Evolutionary conservation across 2,888 invertebrate genomes (phyloP), one percentile per base, ranked within the genome.

Genomic region (Diaperis boleti): DNA sequence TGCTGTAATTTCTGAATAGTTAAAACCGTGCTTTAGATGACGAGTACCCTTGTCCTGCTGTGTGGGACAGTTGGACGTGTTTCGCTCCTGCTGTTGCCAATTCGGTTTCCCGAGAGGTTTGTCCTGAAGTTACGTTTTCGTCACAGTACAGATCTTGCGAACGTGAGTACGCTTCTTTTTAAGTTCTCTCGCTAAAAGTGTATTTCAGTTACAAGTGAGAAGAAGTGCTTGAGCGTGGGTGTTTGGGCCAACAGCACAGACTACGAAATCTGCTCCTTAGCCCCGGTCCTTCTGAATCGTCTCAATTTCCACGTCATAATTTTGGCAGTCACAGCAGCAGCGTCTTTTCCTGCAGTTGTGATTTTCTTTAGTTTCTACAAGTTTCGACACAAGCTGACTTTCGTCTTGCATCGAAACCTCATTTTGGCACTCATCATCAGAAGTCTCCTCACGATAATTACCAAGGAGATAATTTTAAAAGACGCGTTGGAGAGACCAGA

Each of bases 61-160:
- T 86, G 0, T 89, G 88, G 82, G 89, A 89, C 66, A 88, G 84
- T 0, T 89, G 88, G 88, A 84, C 84, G 3, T 89, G 89, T 73
- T 88, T 86, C 83, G 79, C 78, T 7, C 74, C 80, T 5, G 81
- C 83, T 0, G 73, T 79, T n/a, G 78, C 81, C 0, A 83, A 82
- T 2, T 80, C 82, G 1, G 72, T 79, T 0, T 81, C 82, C 0
- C 73, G 71, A 8, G 78, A 82, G 64, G 76, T 83, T 1, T 89
- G 89, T 74, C 85, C 87, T 0, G 26, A 33, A 15, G 87, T 87
- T 69, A 86, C 86, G 0, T 88, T 87, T 69, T 84, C 85, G 15
- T 83, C 83, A 50, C 86, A 87, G 0, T 72, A 69, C 11, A 8
- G 44, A 20, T 22, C 20, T 1, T 33, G 33, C 11, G 33, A 33